These are phyloP conservation scores for Aelia acuminata DNA, from an alignment of 2,888 invertebrate species.

Conservation along the genomic window DNA sequence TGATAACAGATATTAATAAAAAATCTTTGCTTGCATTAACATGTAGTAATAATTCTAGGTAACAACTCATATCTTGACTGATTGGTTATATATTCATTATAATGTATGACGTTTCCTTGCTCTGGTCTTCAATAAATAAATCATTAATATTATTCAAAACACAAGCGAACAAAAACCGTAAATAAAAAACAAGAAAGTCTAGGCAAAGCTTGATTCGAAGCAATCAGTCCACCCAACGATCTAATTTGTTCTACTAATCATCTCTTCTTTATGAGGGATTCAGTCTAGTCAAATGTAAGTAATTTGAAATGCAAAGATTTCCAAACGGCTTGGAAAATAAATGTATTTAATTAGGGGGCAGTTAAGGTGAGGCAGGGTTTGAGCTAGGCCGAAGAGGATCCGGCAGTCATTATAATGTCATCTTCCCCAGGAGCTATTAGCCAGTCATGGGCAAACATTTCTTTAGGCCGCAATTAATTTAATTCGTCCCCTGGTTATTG, in stretches of 20 bases:
- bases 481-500: constrained; percentile 28
- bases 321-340: background rate
- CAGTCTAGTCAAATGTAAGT: constrained; percentile 17
- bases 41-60: too few relatives aligned
- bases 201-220: background rate
- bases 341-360: constrained; percentile 20
- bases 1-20: too few relatives aligned
- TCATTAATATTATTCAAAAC: too few relatives aligned
- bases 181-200: too few relatives aligned
- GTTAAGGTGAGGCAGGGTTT: background rate
- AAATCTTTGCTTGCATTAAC: too few relatives aligned
- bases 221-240: background rate
- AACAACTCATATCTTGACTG: too few relatives aligned
- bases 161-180: too few relatives aligned
- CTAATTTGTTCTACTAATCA: background rate
- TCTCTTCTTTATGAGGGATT: background rate
- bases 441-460: constrained; percentile 45
- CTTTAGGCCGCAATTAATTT: constrained; percentile 24
- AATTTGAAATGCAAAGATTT: constrained; percentile 17
- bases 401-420: constrained; percentile 35
- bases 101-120: too few relatives aligned
- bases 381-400: background rate
- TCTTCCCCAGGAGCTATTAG: background rate
- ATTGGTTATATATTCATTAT: too few relatives aligned
- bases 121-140: too few relatives aligned